Evolutionary conservation across 2,113 vertebrate genomes (phyloP), one percentile per base, ranked within the genome.

Genomic region (Cavia porcellus): DNA sequence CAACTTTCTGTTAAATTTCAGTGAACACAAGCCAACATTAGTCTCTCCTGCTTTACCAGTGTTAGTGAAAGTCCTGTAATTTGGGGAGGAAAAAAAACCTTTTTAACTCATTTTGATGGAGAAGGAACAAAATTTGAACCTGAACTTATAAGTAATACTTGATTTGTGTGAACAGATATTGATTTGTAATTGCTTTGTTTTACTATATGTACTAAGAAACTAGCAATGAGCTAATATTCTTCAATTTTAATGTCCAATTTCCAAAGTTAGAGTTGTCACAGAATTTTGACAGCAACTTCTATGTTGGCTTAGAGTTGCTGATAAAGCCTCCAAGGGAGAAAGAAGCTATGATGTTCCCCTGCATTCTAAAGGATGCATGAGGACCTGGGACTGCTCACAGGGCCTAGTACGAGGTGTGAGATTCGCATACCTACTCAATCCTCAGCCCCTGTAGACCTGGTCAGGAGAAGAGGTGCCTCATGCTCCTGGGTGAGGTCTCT

Each of bases 101-200:
- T 17, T 89, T 35, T 24, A 35, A 70, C n/a, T 5, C 47, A 52
- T 59, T 86, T 95, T 91, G 88, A 42, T 94, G 30, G 17, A 84
- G 91, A 83, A 79, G 64, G 4, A 13, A 91, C 19, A 50, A 50
- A 86, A 91, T 95, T 70, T 77, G 12, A 5, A 55, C 61, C 42
- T 72, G 28, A 86, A 45, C 8, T 90, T 90, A 74, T 89, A 59
- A 32, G 55, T 89, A 59, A 35, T 68, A 72, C 77, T 86, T 95
- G 95, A 59, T 24, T 79, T 80, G 47, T 38, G 50, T 30, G 72
- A 38, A 91, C 74, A 47, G 45, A 79, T 50, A 50, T 8, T 50
- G 32, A 32, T 50, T 50, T 79, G 28, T 32, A 50, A 79, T 79
- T 47, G 59, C 92, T 92, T 95, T 96, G 50, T 90, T 86, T 86